Evolutionary conservation across 2,888 invertebrate genomes (phyloP).

Genomic region (Netelia virgata): DNA sequence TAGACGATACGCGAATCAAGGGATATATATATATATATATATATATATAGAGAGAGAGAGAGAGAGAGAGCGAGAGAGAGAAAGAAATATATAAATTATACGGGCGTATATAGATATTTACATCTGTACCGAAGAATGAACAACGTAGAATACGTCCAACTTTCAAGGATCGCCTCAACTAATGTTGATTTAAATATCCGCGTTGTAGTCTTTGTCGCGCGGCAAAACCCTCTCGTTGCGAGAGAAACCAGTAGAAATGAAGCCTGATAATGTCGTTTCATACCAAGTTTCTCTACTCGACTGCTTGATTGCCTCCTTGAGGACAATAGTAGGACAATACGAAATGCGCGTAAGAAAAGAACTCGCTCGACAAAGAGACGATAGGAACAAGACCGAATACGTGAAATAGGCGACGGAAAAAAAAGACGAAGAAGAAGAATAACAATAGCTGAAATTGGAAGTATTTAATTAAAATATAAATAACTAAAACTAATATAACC

Average conservation of each 20-base stretch:
- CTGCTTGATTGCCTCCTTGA: slow-evolving; percentile 14
- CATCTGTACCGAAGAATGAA: background rate
- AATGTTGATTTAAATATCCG: slow-evolving; percentile 1
- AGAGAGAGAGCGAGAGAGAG: too few species aligned
- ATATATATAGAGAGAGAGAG: background rate
- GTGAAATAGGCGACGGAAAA: background rate
- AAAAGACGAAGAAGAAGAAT: background rate
- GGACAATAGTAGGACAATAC: background rate
- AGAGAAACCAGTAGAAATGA: background rate
- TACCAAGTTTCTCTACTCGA: background rate
- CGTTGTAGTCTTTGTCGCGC: background rate
- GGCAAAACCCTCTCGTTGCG: background rate
- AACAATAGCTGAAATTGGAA: background rate
- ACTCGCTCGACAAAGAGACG: background rate
- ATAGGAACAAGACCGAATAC: background rate
- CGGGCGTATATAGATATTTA: background rate
- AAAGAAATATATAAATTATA: background rate
- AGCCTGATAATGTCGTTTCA: background rate
- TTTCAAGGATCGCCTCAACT: background rate
- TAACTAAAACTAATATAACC: background rate
- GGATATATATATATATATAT: background rate
- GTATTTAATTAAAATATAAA: background rate
- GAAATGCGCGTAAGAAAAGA: background rate
- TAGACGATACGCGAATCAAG: slow-evolving; percentile 12
- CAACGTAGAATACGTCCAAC: background rate